A percentile compares a stretch with the other conserved stretches of the same genome.
Conservation (phyloP, 2,888 invertebrate species). For the Meiosimyza platycephala region DNA sequence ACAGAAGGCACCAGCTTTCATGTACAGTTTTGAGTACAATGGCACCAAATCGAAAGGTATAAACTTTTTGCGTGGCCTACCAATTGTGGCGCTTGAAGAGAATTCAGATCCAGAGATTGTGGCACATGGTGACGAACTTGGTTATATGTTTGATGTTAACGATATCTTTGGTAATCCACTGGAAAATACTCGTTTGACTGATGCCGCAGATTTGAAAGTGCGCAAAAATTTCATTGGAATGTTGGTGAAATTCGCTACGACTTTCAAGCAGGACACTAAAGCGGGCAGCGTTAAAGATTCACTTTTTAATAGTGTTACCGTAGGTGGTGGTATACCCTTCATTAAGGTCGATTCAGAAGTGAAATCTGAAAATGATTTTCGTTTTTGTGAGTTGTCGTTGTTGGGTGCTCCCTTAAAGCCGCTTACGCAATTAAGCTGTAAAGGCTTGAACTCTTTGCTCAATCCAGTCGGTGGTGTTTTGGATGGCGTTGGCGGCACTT, state of each 20-base stretch:
- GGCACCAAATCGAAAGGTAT: conserved; percentile 73
- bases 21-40: conserved; percentile 81
- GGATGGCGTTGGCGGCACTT: conserved; percentile 44
- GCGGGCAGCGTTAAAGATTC: conserved; percentile 41
- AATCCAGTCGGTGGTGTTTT: conserved; percentile 47
- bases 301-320: conserved; percentile 64
- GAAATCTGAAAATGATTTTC: conserved; percentile 67
- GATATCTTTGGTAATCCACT: conserved; percentile 72
- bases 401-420: conserved; percentile 61
- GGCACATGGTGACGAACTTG: conserved; percentile 80
- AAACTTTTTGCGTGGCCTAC: conserved; percentile 75
- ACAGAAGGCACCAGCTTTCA: conserved; percentile 72
- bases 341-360: conserved; percentile 70
- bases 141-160: conserved; percentile 77
- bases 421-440: conserved; percentile 57
- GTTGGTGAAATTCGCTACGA: conserved; percentile 74
- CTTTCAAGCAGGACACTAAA: conserved; percentile 54
- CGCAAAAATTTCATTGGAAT: conserved; percentile 75
- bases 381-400: conserved; percentile 63
- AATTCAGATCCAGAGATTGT: conserved; percentile 56
- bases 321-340: conserved; percentile 68
- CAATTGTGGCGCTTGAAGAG: conserved; percentile 70
- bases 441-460: conserved; percentile 53
- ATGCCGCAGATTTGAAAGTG: conserved; percentile 73
- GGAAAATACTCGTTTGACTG: conserved; percentile 63